Percentiles rank a stretch among this genome's conserved stretches.
Evolutionary conservation across 2,888 invertebrate genomes (phyloP).

Genomic region (Sericinus montela): DNA sequence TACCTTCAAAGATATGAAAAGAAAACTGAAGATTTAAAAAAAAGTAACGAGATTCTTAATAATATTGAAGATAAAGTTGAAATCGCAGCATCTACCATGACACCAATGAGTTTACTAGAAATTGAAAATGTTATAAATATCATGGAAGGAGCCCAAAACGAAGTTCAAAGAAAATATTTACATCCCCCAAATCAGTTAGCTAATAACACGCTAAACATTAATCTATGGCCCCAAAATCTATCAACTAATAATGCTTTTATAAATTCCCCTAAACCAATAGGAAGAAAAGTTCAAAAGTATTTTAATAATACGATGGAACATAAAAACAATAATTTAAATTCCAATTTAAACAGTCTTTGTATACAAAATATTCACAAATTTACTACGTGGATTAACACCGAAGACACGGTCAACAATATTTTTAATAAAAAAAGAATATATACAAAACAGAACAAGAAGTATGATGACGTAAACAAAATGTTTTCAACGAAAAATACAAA

Average conservation of each 20-base stretch:
- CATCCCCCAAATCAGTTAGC: slow-evolving; percentile 25
- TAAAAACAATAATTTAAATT: slow-evolving; percentile 6
- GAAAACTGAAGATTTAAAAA: slow-evolving; percentile 34
- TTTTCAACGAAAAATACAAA: not conserved
- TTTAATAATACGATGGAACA: slow-evolving; percentile 11
- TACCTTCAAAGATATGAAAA: slow-evolving; percentile 26
- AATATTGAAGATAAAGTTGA: slow-evolving; percentile 60
- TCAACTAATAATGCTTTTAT: slow-evolving; percentile 3
- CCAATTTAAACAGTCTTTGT: slow-evolving; percentile 13
- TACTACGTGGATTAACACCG: slow-evolving; percentile 8
- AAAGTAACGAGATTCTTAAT: slow-evolving; percentile 50
- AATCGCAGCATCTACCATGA: slow-evolving; percentile 39
- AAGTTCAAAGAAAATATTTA: slow-evolving; percentile 18
- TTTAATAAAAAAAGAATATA: not conserved
- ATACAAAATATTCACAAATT: slow-evolving; percentile 15
- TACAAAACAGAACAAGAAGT: not conserved
- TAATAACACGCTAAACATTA: slow-evolving; percentile 42
- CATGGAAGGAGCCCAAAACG: slow-evolving; percentile 34
- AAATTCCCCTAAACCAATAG: not conserved
- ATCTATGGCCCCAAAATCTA: slow-evolving; percentile 38
- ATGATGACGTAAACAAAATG: not conserved
- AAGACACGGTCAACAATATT: slow-evolving; percentile 2
- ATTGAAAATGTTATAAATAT: slow-evolving; percentile 57
- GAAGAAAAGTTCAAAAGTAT: slow-evolving; percentile 1
- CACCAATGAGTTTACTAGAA: slow-evolving; percentile 47